Percentiles rank a stretch among this genome's conserved stretches.
These are phyloP conservation scores for Nannoperca australis DNA, from an alignment of 2,797 vertebrate species.

Conservation along the genomic window DNA sequence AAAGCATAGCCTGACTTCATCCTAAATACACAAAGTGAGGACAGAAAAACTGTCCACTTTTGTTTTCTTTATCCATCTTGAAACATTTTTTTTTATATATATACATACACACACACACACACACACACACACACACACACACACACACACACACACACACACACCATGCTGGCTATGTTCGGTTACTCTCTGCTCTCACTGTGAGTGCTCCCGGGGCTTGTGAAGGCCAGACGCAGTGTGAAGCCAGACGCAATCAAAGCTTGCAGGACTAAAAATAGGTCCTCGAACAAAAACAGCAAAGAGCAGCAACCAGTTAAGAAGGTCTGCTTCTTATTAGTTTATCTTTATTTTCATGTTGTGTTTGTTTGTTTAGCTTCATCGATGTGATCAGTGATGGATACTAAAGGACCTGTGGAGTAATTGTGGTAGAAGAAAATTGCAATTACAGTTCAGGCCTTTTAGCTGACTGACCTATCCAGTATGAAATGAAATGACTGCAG, in stretches of 20 bases:
- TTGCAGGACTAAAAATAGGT: slow-evolving; percentile 60
- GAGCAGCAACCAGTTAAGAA: slow-evolving; percentile 33
- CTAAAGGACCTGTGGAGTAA: slow-evolving; percentile 4
- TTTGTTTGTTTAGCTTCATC: slow-evolving; percentile 26
- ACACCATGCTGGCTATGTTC: slow-evolving; percentile 16
- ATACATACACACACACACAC: too few species aligned
- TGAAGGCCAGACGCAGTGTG: slow-evolving; percentile 62
- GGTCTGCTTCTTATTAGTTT: slow-evolving; percentile 50
- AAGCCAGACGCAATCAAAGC: slow-evolving; percentile 58
- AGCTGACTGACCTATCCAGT: not conserved
- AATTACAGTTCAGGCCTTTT: not conserved
- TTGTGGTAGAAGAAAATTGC: not conserved
- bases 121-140: too few species aligned
- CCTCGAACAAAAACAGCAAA: slow-evolving; percentile 40
- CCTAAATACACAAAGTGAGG: not conserved
- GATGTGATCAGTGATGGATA: slow-evolving; percentile 21
- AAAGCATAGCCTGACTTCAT: not conserved
- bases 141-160: not conserved
- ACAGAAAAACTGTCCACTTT: slow-evolving; percentile 3
- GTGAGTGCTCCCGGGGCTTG: slow-evolving; percentile 30
- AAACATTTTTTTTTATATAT: not conserved
- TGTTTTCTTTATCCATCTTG: not conserved
- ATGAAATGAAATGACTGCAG: slow-evolving; percentile 22
- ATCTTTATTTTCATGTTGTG: slow-evolving; percentile 4
- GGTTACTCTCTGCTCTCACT: slow-evolving; percentile 11